A percentile compares a stretch with the other conserved stretches of the same genome.
Evolutionary conservation across 2,113 vertebrate species (phyloP).

Genomic region (Erythrocercus mccallii): DNA sequence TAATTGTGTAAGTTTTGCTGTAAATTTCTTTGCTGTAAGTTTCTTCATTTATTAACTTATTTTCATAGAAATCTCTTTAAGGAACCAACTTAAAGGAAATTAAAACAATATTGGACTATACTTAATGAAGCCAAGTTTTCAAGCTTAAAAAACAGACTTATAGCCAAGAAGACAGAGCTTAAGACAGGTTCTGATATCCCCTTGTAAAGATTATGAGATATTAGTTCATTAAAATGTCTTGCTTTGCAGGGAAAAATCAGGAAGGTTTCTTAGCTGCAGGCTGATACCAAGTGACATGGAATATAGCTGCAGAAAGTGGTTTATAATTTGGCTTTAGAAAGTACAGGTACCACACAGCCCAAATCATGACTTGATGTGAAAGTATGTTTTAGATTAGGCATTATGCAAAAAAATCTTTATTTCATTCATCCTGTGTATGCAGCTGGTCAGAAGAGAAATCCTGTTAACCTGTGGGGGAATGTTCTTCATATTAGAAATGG

Average conservation of each 20-base stretch:
- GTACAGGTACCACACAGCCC: neutral
- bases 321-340: neutral
- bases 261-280: neutral
- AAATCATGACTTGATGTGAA: neutral
- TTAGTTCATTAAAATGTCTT: neutral
- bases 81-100: neutral
- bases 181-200: neutral
- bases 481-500: neutral
- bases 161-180: neutral
- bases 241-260: neutral
- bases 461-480: neutral
- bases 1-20: neutral
- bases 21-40: too few species aligned
- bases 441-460: neutral
- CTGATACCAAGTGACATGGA: neutral
- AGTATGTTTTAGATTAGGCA: neutral
- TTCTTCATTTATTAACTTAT: neutral
- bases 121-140: neutral
- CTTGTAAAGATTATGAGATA: neutral
- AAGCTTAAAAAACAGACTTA: neutral
- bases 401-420: fast-evolving
- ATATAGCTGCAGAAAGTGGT: neutral
- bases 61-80: neutral
- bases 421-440: neutral
- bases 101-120: neutral